Conservation (phyloP, 1,140 invertebrate species). For the Drosophila takahashii region DNA sequence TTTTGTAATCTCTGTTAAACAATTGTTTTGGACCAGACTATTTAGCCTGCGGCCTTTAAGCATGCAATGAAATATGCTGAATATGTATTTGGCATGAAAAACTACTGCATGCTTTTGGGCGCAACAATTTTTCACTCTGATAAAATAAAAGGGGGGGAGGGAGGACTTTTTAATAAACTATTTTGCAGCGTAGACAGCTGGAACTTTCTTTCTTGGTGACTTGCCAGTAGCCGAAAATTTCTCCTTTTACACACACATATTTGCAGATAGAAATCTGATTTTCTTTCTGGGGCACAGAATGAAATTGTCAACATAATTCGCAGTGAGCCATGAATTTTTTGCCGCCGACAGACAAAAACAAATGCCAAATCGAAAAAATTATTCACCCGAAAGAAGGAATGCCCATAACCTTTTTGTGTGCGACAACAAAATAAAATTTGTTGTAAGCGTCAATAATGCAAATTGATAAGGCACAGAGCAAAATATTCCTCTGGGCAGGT, state of each 20-base stretch:
- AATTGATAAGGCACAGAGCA: slow-evolving; percentile 56
- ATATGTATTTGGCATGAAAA: background rate
- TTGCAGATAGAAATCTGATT: slow-evolving; percentile 26
- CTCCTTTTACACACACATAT: background rate
- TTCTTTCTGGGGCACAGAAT: slow-evolving; percentile 19
- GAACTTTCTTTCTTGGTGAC: slow-evolving; percentile 34
- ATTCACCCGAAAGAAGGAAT: slow-evolving; percentile 13
- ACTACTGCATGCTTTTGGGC: slow-evolving; percentile 23
- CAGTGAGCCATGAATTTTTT: slow-evolving; percentile 28
- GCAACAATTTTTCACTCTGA: slow-evolving; percentile 1
- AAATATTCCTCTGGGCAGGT: slow-evolving; percentile 3
- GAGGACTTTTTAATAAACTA: slow-evolving; percentile 55
- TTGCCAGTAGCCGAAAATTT: slow-evolving; percentile 24
- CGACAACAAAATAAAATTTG: slow-evolving; percentile 36
- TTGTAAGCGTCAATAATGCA: slow-evolving; percentile 61
- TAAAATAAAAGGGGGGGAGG: background rate
- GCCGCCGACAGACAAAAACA: slow-evolving; percentile 28
- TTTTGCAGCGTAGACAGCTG: slow-evolving; percentile 32
- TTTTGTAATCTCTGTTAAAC: background rate
- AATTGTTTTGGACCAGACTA: background rate
- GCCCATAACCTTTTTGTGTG: slow-evolving; percentile 17
- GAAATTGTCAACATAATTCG: slow-evolving; percentile 56
- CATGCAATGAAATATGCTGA: slow-evolving; percentile 27
- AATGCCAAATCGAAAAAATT: slow-evolving; percentile 10
- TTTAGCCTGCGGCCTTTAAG: slow-evolving; percentile 23